phyloP scores from a whole-genome alignment of 2,797 vertebrate species.

The Clamator glandarius region DNA sequence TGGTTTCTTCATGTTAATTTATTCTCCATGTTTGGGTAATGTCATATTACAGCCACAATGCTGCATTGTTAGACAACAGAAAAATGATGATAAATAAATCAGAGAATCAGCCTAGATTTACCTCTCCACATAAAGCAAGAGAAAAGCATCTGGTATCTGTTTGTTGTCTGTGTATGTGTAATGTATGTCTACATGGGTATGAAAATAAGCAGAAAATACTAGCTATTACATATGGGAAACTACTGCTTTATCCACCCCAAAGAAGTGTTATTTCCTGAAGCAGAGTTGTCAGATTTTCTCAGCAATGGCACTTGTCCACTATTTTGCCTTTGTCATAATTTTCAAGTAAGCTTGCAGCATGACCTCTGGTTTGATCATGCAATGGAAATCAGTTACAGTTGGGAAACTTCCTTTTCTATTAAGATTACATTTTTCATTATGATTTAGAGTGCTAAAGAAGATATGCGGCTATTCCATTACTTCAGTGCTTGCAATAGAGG shows the following conservation, averaged over 20 bases:
- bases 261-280: neutral
- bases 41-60: neutral
- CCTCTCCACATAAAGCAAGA: neutral
- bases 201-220: neutral
- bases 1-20: conserved; percentile 23
- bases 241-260: neutral
- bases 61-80: neutral
- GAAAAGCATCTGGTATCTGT: neutral
- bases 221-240: neutral
- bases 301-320: neutral
- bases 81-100: neutral
- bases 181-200: neutral
- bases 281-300: neutral
- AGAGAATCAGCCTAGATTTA: neutral
- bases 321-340: neutral
- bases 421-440: neutral
- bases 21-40: neutral
- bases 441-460: neutral
- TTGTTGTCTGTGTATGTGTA: neutral
- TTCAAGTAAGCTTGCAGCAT: neutral
- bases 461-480: neutral
- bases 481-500: neutral
- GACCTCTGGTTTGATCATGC: neutral
- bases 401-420: neutral
- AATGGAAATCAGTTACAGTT: neutral